Evolutionary conservation across 37 sponge, comb jelly and placozoan species (phyloP).

Genomic region (Chondrilla cf. caribensis): DNA sequence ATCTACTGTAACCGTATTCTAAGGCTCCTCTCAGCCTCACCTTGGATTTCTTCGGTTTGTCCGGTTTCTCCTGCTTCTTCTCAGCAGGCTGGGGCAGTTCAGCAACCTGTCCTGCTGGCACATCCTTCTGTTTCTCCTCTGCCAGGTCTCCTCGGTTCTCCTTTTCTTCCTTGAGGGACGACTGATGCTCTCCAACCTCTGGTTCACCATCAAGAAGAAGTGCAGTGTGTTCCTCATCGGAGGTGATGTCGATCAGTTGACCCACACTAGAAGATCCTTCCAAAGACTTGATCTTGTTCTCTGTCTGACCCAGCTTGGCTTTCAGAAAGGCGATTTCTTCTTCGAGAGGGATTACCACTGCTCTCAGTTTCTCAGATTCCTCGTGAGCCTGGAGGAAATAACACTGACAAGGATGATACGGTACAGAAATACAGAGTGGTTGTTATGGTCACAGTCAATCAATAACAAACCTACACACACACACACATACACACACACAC

Average conservation of each 20-base stretch:
- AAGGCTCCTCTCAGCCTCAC: too few species aligned
- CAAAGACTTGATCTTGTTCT: slow-evolving; percentile 18
- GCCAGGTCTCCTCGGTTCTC: too few species aligned
- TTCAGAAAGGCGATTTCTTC: slow-evolving; percentile 29
- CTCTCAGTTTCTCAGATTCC: slow-evolving; percentile 47
- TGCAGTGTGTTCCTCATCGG: background rate
- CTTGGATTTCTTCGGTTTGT: slow-evolving; percentile 6
- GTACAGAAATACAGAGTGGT: background rate
- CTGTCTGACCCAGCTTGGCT: slow-evolving; percentile 30
- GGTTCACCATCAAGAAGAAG: background rate
- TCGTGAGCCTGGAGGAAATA: slow-evolving; percentile 48
- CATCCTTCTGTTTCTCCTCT: background rate
- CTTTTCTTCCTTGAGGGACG: background rate
- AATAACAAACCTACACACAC: too few species aligned
- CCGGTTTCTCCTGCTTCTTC: background rate
- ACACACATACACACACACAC: too few species aligned
- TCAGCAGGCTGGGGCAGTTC: background rate
- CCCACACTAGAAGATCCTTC: background rate
- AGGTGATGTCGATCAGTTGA: background rate
- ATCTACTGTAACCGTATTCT: too few species aligned
- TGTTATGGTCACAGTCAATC: background rate
- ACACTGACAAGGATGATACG: background rate
- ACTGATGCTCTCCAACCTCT: background rate
- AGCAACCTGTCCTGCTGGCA: background rate
- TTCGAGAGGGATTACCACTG: slow-evolving; percentile 71